Base-by-base conservation (phyloP, 1,140 invertebrate genomes). In the Cephus cinctus region DNA sequence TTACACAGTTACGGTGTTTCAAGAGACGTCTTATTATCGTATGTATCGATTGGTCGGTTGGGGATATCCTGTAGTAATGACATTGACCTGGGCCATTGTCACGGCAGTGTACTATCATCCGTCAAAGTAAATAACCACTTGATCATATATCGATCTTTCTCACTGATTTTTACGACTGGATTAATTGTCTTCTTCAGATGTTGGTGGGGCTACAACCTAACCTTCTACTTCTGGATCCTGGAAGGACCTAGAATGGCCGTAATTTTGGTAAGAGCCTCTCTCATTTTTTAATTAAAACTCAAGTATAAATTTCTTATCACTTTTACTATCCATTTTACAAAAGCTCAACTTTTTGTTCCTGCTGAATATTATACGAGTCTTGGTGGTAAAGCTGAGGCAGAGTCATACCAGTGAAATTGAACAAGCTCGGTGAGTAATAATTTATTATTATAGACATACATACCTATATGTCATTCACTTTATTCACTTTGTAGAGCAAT, bases 291-390 rank as follows among this genome's bases (percentile, higher is more conserved):
- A 39, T 27, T 16, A 16, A 35, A 49, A 15, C 9, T 14, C 4
- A 12, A 31, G 41, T 23, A 2, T 14, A 27, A 42, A 21, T 4
- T 31, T 43, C 21, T 43, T 43, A 15, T 31, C 25, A 30, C 8
- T 27, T 30, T n/a, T 27, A 27, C 25, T 27, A n/a, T 8, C 25
- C 25, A 6, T n/a, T n/a, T 27, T 27, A 27, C 25, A 19, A 41
- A 20, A 89, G 91, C 78, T 92, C 16, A 95, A 95, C 71, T 83
- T 92, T 40, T 69, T 90, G 30, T 94, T 94, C 65, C 77, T 94
- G 27, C 75, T 87, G 31, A 91, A 91, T 62, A 94, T 94, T 20
- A 87, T 95, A 50, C 83, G 89, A 50, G 89, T 93, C 9, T 76
- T 95, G 39, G 84, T 94, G 4, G 83, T 89, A 12, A 94, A 94